Evolutionary conservation across 2,888 invertebrate species (phyloP), one percentile per base, ranked within the genome.

Genomic region (Tenthredo notha): DNA sequence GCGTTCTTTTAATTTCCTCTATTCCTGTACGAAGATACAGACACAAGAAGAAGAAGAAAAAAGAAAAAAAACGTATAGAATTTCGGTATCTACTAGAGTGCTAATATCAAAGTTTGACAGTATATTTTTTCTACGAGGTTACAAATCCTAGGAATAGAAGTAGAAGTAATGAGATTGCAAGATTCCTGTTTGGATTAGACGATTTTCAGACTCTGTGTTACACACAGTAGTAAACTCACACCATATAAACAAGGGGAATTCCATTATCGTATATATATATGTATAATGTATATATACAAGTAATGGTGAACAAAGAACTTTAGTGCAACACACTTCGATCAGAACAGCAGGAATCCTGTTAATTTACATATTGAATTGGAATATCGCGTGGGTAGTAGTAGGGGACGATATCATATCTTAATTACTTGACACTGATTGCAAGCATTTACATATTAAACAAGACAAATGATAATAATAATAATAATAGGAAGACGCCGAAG

Each of bases 301-400:
- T 61, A 61, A 21, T 58, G n/a, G 54, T 25, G 21, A 25, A 21
- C 61, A 29, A 21, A 21, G 61, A 29, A 25, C 54, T 54, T n/a
- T n/a, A n/a, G 21, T 67, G 18, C 33, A 33, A 67, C 18, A 65
- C 15, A 58, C 21, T 21, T 58, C 58, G 58, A 58, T 58, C 58
- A 47, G 47, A 47, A 15, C 47, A 47, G 58, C 21, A 33, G 10
- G n/a, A 18, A 18, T 74, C 21, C 29, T 29, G 25, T 50, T 40
- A 33, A 77, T 77, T 50, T 77, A 12, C 75, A 77, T 77, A 40
- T 77, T 50, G 29, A 2, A 77, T 77, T 77, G 75, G 29, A 77
- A 50, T 74, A 74, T 74, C 40, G 72, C 47, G 75, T 77, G 75
- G 75, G 75, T 12, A 12, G 29, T 25, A 12, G 75, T 25, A 6